Conservation (phyloP, 2,113 vertebrate genomes). For the Lasiurus borealis region DNA sequence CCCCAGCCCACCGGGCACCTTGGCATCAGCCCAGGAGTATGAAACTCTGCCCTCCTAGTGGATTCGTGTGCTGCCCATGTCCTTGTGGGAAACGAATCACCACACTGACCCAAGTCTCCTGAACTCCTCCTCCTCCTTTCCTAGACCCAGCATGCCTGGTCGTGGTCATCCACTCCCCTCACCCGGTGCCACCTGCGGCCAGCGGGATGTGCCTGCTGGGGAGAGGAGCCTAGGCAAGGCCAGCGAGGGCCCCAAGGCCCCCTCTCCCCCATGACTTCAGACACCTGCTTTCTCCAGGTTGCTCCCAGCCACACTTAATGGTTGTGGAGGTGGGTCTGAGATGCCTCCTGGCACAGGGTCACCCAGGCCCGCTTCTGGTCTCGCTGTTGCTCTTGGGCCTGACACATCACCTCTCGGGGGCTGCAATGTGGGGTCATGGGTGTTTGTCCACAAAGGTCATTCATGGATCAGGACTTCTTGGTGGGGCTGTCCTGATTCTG, state of each 20-base stretch:
- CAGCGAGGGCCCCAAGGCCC: not conserved
- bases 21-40: rapidly evolving
- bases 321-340: not conserved
- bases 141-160: too few species aligned
- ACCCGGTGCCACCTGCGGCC: not conserved
- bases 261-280: not conserved
- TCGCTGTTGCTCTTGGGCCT: rapidly evolving
- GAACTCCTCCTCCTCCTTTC: not conserved
- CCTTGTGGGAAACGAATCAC: not conserved
- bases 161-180: not conserved
- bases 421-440: not conserved
- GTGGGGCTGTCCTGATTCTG: too few species aligned
- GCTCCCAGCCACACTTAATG: too few species aligned
- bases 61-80: not conserved
- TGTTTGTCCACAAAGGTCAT: rapidly evolving
- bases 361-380: rapidly evolving
- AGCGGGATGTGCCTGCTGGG: not conserved
- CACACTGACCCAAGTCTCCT: not conserved
- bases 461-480: rapidly evolving
- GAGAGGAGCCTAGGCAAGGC: not conserved
- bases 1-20: not conserved
- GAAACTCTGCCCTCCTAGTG: not conserved
- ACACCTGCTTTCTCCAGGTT: rapidly evolving
- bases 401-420: not conserved
- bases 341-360: not conserved